These are phyloP conservation scores for Cremastobaeus sp. DNA, from an alignment of 2,888 invertebrate genomes.

Conservation along the genomic window DNA sequence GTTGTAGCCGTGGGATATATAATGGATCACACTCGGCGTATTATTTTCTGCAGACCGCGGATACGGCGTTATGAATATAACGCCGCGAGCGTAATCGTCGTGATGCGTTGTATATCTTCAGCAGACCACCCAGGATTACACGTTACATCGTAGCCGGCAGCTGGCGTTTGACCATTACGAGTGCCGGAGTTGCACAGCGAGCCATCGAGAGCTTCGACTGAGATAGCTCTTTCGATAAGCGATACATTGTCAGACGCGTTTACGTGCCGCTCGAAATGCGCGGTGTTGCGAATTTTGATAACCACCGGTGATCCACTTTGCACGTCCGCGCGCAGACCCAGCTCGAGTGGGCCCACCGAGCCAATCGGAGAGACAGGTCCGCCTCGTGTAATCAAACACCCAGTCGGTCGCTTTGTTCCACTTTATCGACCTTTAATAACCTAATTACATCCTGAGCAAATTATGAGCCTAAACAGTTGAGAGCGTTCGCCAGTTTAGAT, in stretches of 20 bases:
- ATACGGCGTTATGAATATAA: slow-evolving; percentile 59
- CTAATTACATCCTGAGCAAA: too few species aligned
- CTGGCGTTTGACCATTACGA: slow-evolving; percentile 67
- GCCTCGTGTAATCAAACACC: not conserved
- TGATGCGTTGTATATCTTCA: slow-evolving; percentile 53
- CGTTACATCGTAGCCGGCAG: slow-evolving; percentile 66
- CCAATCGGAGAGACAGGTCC: too few species aligned
- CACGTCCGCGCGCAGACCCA: not conserved
- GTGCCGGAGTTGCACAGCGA: slow-evolving; percentile 36
- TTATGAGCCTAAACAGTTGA: too few species aligned
- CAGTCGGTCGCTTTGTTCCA: too few species aligned
- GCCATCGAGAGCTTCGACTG: slow-evolving; percentile 23
- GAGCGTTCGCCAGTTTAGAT: too few species aligned
- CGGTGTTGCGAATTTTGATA: slow-evolving; percentile 16
- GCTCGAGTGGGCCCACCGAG: not conserved
- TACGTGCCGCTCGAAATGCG: not conserved
- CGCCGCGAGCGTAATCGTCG: slow-evolving; percentile 59
- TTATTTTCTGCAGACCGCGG: slow-evolving; percentile 56
- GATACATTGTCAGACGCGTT: slow-evolving; percentile 31
- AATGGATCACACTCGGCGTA: slow-evolving; percentile 59
- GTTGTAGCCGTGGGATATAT: slow-evolving; percentile 45
- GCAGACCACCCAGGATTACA: slow-evolving; percentile 72
- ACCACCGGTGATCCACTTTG: slow-evolving; percentile 18
- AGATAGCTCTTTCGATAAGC: slow-evolving; percentile 50
- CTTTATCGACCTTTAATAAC: too few species aligned